Evolutionary conservation across 1,140 invertebrate genomes (phyloP), one percentile per base, ranked within the genome.

Genomic region (Philaenus spumarius): DNA sequence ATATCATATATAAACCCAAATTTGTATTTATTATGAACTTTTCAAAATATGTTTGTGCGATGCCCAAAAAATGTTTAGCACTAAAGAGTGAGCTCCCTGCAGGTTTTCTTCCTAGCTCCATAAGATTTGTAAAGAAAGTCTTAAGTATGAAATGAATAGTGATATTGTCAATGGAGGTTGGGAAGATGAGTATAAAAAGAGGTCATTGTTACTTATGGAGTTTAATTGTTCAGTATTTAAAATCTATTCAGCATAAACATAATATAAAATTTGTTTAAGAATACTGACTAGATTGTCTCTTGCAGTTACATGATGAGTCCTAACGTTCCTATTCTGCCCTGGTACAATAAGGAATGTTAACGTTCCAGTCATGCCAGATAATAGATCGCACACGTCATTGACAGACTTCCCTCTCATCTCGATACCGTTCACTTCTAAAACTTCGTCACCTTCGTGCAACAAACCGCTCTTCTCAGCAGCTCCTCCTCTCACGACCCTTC

Each of bases 341-440:
- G 93, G 91, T 62, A 92, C 85, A 55, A 95, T 88, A 34, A 97
- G 82, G 71, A 98, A 95, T 14, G 90, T 93, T 26, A 98, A 78
- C 22, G 91, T 93, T 50, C 95, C 95, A 65, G 89, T 88, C 89
- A 97, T 95, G 58, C 84, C 85, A 58, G 91, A 89, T 61, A 99
- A 77, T 67, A 98, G 85, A 72, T 97, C 93, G 77, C 95, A 98
- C 63, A 99, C 95, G 72, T 98, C 93, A 76, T 97, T 95, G 59
- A 99, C 92, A 59, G 90, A 90, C 74, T 97, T 97, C 56, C 95
- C 95, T 58, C 94, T 83, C 88, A 98, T 89, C 69, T 93, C 89
- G 40, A 96, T 86, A 6, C 91, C 93, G 74, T 98, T 97, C 11
- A 98, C 93, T 74, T 98, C 95, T 5, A 98, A 77, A 23, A 98